Base-by-base conservation (phyloP, 2,113 vertebrate species). In the Anas platyrhynchos region DNA sequence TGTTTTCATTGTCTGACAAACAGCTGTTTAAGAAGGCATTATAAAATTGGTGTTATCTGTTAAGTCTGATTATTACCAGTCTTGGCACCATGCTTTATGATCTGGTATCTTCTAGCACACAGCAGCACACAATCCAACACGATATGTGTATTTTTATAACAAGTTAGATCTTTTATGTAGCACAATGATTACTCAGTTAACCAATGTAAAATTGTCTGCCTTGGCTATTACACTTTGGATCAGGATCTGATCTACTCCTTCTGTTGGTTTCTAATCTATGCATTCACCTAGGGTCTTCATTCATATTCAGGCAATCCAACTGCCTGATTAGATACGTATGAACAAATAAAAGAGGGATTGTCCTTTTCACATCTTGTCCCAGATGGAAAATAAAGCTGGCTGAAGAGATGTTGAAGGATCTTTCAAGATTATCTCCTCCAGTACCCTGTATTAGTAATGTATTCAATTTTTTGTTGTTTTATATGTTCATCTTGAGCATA, bases 401-500 rank as follows among this genome's bases (percentile, higher is more conserved):
- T 54, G 62, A 75, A 89, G 95, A 65, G 18, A 41, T 46, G 48
- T 50, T 89, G 66, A 93, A 48, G 63, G 81, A 75, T 68, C 56
- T 78, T 68, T 84, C 61, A 78, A 83, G 36, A 65, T 41, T 77
- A 67, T 94, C 67, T 84, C 77, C 41, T 93, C 11, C 20, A 69
- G n/a, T 83, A 73, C 72, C 16, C 23, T 46, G 36, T 59, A 43
- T 21, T 62, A 27, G 32, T 67, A 71, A 78, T 56, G 4, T 62
- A 63, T 65, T 81, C 2, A 0, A 14, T 3, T 59, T 61, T 86
- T 76, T 66, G 52, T 65, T 83, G 59, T 69, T 92, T 81, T 86
- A 84, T 80, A 72, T 4, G 17, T 92, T 97, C 67, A 77, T 88
- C 84, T 95, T 73, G 52, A 82, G 61, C 43, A 22, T 85, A 89